phyloP scores from a whole-genome alignment of 2,888 invertebrate genomes.

The Spatulosminthurus flaviceps region DNA sequence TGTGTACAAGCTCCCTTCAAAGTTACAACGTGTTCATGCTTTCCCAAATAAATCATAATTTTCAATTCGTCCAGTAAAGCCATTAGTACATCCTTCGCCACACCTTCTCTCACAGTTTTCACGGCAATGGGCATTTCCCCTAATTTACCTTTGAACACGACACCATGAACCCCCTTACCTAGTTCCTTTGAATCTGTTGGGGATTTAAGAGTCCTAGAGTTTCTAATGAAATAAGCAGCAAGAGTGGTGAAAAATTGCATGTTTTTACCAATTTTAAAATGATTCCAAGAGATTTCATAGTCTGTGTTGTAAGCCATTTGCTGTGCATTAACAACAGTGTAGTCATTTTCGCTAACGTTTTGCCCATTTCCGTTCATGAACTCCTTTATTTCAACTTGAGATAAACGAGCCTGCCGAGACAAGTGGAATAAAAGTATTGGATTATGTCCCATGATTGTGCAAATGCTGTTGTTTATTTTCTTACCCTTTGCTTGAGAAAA shows the following conservation, averaged over 20 bases:
- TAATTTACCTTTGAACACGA: not conserved
- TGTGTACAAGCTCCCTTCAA: not conserved
- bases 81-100: not conserved
- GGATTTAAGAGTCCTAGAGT: not conserved
- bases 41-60: slow-evolving; percentile 10
- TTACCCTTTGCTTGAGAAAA: not conserved
- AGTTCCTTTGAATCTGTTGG: not conserved
- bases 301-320: not conserved
- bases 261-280: not conserved
- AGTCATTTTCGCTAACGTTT: not conserved
- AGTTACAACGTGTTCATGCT: not conserved
- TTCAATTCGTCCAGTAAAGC: slow-evolving; percentile 1
- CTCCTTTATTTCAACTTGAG: not conserved
- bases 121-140: not conserved
- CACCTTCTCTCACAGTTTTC: not conserved
- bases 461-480: not conserved
- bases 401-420: not conserved
- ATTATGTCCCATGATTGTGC: not conserved
- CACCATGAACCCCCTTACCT: not conserved
- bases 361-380: not conserved
- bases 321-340: not conserved
- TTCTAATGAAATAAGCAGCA: not conserved
- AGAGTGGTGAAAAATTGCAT: not conserved
- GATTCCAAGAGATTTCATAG: not conserved
- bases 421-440: no score